Base-by-base conservation (phyloP, 2,113 vertebrate species). In the Rhipidura dahli region DNA sequence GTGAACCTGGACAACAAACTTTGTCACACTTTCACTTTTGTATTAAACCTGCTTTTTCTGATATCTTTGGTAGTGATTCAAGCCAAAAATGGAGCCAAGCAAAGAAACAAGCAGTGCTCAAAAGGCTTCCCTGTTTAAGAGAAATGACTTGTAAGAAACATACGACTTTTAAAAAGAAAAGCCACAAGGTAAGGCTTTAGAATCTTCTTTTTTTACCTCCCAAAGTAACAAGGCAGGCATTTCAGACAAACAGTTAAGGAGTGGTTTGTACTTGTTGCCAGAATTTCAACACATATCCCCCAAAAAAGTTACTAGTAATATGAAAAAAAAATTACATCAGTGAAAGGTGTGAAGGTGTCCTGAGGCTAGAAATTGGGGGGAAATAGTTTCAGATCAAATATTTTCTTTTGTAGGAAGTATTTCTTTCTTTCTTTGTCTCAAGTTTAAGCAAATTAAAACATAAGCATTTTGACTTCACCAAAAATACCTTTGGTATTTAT, bases 1-100 rank as follows among this genome's bases (percentile, higher is more conserved):
- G 33, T 40, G 49, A 87, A 54, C 20, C 8, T 35, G 31, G 11
- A 17, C 49, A 71, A 49, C 2, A 54, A 56, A 49, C 11, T 23
- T n/a, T 24, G 13, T 30, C 35, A n/a, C 24, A n/a, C 30, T 26
- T 30, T 10, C n/a, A n/a, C 1, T 0, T 70, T 54, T 71, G 7
- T 26, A 54, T 47, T 35, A 56, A 79, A 64, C 11, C 10, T 71
- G 8, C 7, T 79, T 79, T 47, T 79, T 26, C 57, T 20, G 21
- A 26, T 42, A 47, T 2, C 11, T 63, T 63, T 71, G 40, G 40
- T 79, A n/a, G 7, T n/a, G 24, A 26, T 27, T 56, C 40, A 60
- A 31, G 13, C 6, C 24, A 47, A 68, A 64, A 86, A 30, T 15
- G 24, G 16, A 83, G 59, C 19, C 28, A 87, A 79, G n/a, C 4